Evolutionary conservation across 2,113 vertebrate genomes (phyloP), one percentile per base, ranked within the genome.

Genomic region (Gadus macrocephalus): DNA sequence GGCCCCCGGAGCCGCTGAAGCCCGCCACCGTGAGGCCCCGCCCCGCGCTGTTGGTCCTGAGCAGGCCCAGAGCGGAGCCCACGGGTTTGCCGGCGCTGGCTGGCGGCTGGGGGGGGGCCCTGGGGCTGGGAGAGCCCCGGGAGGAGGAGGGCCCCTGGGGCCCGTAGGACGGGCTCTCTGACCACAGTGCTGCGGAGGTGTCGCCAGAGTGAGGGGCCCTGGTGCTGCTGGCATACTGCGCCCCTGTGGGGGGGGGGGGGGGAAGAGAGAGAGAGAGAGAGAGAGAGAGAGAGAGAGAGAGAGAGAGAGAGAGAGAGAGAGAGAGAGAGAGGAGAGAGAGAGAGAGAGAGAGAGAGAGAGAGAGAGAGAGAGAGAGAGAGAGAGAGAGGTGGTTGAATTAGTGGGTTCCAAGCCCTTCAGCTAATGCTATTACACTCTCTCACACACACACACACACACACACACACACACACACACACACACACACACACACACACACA

Each of bases 151-250:
- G 42, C 42, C 42, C 42, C 65, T 83, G 86, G 53, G 84, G 93
- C 89, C 93, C 89, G 79, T 80, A 80, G 81, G 91, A 87, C 81
- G 91, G 90, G 88, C 90, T 92, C 86, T 94, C 95, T 66, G 94
- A 91, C 90, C 94, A 93, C 80, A 91, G 87, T 64, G 90, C 90
- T 75, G 94, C 92, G 87, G 94, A 91, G 87, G 91, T 89, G 82
- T 95, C 93, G 83, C 90, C 90, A 90, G 93, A 90, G 82, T 91
- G 80, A 84, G 93, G 88, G 79, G 93, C 87, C 86, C 92, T 93
- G 93, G 89, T 94, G 92, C 94, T 91, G 86, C 94, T 94, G 95
- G 94, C 95, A 96, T 98, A 94, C 93, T 96, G 95, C 82, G 84
- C 91, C 93, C 96, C 97, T 99, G 87, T 70, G 75, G 69, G 42